Evolutionary conservation across 1,140 invertebrate genomes (phyloP).

Genomic region (Nixonia krombeini): DNA sequence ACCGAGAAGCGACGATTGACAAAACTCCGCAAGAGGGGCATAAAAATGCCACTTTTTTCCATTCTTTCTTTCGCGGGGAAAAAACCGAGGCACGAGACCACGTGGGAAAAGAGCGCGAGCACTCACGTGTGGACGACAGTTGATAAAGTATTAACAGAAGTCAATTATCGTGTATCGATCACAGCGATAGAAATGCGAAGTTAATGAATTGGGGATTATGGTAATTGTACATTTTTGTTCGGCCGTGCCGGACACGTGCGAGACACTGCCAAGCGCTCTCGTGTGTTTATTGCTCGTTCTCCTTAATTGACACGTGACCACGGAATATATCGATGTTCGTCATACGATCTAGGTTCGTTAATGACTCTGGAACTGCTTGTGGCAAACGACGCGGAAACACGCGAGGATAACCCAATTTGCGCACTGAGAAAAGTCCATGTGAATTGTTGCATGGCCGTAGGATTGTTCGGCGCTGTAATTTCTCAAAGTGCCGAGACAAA

Average conservation of each 20-base stretch:
- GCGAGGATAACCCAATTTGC: constrained; percentile 13
- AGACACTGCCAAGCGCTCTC: constrained; percentile 17
- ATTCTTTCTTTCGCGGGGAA: background rate
- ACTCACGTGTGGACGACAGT: too few relatives aligned
- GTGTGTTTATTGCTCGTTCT: constrained; percentile 38
- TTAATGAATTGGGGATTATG: constrained; percentile 17
- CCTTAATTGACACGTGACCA: constrained; percentile 51
- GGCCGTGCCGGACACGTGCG: constrained; percentile 34
- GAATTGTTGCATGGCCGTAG: background rate
- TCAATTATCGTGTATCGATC: too few relatives aligned
- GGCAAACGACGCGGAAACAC: constrained; percentile 23
- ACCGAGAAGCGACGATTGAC: constrained; percentile 16
- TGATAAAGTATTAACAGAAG: too few relatives aligned
- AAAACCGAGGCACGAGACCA: too few relatives aligned
- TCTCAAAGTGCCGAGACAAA: too few relatives aligned
- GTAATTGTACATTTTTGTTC: constrained; percentile 26
- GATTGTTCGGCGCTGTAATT: too few relatives aligned
- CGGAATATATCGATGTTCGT: constrained; percentile 44
- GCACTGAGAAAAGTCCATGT: background rate
- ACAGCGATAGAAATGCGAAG: constrained; percentile 12
- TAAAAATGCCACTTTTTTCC: background rate
- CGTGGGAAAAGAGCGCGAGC: too few relatives aligned
- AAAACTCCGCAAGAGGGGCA: background rate
- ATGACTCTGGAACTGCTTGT: constrained; percentile 32
- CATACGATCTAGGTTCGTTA: constrained; percentile 38